phyloP scores from a whole-genome alignment of 1,140 invertebrate species.

The Penaeus indicus region DNA sequence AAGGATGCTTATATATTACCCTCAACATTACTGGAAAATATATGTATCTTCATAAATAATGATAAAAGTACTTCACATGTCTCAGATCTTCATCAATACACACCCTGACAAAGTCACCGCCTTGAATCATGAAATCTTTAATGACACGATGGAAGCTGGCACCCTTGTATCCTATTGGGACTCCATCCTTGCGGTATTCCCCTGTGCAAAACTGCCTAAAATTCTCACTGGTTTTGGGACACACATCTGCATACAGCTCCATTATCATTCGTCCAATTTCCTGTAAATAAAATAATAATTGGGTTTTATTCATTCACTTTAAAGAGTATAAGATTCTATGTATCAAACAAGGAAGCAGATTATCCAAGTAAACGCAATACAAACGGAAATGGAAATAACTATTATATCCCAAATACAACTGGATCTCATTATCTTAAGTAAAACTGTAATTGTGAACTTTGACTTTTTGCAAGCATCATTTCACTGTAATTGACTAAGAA shows the following conservation, averaged over 20 bases:
- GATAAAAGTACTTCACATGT: neutral
- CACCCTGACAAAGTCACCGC: constrained; percentile 97
- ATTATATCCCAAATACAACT: neutral
- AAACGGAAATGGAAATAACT: too few species aligned
- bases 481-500: too few species aligned
- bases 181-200: constrained; percentile 87
- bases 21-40: neutral
- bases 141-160: constrained; percentile 98
- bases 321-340: too few species aligned
- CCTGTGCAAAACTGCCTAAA: constrained; percentile 99
- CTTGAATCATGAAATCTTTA: constrained; percentile 89
- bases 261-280: constrained; percentile 95
- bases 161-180: constrained; percentile 97
- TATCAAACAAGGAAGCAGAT: too few species aligned
- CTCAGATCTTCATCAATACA: constrained; percentile 19
- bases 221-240: constrained; percentile 98
- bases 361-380: too few species aligned
- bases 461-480: too few species aligned
- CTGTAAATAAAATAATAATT: constrained; percentile 36
- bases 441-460: neutral
- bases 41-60: neutral
- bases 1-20: too few species aligned
- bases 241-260: constrained; percentile 96
- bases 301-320: neutral
- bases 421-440: neutral